A percentile compares a stretch with the other conserved stretches of the same genome.
Conservation (phyloP, 2,797 vertebrate species). For the Myotis planiceps region DNA sequence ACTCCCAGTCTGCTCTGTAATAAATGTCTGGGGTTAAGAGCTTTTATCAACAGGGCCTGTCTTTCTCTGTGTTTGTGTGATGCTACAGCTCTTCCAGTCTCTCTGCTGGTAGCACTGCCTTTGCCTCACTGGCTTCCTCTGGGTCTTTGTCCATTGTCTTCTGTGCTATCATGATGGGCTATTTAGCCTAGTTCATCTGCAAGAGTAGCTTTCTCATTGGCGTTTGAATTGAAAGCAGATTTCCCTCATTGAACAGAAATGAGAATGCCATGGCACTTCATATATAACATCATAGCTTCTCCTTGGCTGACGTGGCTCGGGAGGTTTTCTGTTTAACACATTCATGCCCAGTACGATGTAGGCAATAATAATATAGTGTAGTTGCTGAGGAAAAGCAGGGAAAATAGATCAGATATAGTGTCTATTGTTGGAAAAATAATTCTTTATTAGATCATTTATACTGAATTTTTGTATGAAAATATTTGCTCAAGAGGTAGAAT, state of each 20-base stretch:
- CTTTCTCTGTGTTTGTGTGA: background rate
- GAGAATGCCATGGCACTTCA: background rate
- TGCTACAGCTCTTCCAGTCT: background rate
- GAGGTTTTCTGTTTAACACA: background rate
- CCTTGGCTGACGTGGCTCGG: background rate
- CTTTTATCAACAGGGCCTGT: background rate
- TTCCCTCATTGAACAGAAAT: background rate
- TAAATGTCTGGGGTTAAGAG: background rate
- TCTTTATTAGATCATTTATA: background rate
- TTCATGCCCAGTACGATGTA: background rate
- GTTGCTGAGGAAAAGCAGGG: background rate
- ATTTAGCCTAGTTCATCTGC: conserved; percentile 15
- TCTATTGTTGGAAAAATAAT: background rate
- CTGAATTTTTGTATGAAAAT: background rate
- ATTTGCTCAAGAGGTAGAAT: background rate
- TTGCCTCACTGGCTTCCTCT: background rate
- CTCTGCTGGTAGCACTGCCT: background rate
- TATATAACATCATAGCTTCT: background rate
- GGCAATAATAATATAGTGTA: background rate
- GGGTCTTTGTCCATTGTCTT: background rate
- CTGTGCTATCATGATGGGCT: background rate
- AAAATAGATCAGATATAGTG: background rate
- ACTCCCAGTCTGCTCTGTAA: background rate
- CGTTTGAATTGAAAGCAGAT: conserved; percentile 44
- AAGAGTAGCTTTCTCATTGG: conserved; percentile 5